phyloP scores from a whole-genome alignment of 2,888 invertebrate species.

The Metopia argyrocephala region DNA sequence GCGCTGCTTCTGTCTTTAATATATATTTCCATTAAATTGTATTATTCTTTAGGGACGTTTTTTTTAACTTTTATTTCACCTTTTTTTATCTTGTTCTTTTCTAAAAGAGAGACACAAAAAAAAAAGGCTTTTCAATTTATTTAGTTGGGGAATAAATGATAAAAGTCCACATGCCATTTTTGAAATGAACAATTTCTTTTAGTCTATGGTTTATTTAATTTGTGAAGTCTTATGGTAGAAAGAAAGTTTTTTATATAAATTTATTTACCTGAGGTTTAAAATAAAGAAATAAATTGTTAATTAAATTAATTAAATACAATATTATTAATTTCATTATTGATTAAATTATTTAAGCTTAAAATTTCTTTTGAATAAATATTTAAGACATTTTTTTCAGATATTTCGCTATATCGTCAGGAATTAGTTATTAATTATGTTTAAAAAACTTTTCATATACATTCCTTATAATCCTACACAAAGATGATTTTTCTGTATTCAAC shows the following conservation, averaged over 20 bases:
- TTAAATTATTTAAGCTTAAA: too few species aligned
- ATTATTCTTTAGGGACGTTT: not conserved
- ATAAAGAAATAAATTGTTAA: too few species aligned
- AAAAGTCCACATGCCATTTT: not conserved
- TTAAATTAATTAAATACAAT: too few species aligned
- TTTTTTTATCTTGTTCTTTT: not conserved
- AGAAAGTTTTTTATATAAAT: not conserved
- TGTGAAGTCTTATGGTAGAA: not conserved
- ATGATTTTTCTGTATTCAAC: too few species aligned
- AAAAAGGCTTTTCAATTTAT: not conserved
- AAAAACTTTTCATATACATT: too few species aligned
- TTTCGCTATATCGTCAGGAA: too few species aligned
- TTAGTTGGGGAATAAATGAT: not conserved
- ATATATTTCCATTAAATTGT: conserved; percentile 21
- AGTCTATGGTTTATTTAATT: not conserved
- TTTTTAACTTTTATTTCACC: not conserved
- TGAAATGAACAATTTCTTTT: not conserved
- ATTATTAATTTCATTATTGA: too few species aligned
- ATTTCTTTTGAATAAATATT: too few species aligned
- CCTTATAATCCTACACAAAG: too few species aligned
- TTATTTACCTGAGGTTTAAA: not conserved
- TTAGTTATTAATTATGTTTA: too few species aligned
- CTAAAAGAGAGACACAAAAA: not conserved
- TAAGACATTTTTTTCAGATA: too few species aligned
- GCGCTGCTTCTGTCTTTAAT: conserved; percentile 15